A percentile compares a stretch with the other conserved stretches of the same genome.
Evolutionary conservation across 2,888 invertebrate species (phyloP).

Genomic region (Heliconius charithonia): DNA sequence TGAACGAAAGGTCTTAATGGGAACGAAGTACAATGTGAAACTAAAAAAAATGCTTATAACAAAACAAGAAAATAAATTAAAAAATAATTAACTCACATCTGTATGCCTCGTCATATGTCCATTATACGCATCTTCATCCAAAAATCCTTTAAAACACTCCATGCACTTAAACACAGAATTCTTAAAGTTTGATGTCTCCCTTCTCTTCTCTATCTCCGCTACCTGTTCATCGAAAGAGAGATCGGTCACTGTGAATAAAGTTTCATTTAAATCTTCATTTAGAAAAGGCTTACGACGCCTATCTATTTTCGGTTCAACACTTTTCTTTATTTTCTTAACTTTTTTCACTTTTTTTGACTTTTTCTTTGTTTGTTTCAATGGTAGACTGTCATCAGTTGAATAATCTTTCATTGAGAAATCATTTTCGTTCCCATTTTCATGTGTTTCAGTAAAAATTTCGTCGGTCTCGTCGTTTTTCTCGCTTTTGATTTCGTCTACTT

Average conservation of each 20-base stretch:
- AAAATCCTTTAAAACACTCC: conserved; percentile 72
- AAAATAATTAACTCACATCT: conserved; percentile 58
- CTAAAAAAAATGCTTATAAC: background rate
- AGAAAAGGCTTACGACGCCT: conserved; percentile 69
- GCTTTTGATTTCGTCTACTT: conserved; percentile 45
- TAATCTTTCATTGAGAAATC: conserved; percentile 50
- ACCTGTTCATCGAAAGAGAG: conserved; percentile 69
- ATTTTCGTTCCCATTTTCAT: conserved; percentile 24
- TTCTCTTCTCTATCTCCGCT: conserved; percentile 70
- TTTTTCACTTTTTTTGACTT: conserved; percentile 46
- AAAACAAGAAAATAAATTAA: background rate
- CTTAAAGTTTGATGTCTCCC: conserved; percentile 69
- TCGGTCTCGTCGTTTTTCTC: conserved; percentile 43
- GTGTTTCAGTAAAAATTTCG: conserved; percentile 34
- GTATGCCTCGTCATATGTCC: conserved; percentile 70
- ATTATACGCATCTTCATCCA: conserved; percentile 71
- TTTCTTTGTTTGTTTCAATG: conserved; percentile 55
- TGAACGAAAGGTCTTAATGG: background rate
- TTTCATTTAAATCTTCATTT: conserved; percentile 71
- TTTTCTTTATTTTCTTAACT: conserved; percentile 52
- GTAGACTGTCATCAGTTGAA: conserved; percentile 65
- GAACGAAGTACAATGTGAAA: background rate
- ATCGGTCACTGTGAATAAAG: conserved; percentile 68
- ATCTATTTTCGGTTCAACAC: conserved; percentile 65
- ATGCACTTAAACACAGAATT: conserved; percentile 71